Conservation (phyloP, 1,140 invertebrate genomes). For the Psix sp. region DNA sequence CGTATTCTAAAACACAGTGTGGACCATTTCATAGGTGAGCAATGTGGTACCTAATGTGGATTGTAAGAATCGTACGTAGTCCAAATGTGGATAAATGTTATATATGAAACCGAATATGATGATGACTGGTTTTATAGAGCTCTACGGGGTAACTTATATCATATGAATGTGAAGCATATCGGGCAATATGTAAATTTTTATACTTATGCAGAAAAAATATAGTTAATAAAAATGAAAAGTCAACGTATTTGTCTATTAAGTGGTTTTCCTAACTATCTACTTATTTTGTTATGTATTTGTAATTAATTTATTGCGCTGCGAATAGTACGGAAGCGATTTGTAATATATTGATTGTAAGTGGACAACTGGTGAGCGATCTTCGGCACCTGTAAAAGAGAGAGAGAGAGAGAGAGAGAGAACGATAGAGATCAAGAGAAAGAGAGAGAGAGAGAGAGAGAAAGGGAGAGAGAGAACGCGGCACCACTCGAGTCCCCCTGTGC, state of each 20-base stretch:
- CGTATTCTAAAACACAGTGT: neutral
- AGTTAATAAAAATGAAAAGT: neutral
- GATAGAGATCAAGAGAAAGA: neutral
- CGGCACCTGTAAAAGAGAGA: neutral
- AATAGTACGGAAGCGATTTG: neutral
- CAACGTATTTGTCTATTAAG: slow-evolving; percentile 19
- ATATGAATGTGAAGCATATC: no score
- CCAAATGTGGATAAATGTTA: no score
- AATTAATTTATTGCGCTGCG: slow-evolving; percentile 28
- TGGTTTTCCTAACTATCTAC: slow-evolving; percentile 12
- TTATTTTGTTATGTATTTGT: slow-evolving; percentile 17
- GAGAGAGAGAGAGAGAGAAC: neutral
- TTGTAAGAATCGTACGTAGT: no score
- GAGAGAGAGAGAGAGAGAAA: no score
- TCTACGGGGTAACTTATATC: no score
- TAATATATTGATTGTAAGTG: slow-evolving; percentile 8
- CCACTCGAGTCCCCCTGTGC: slow-evolving; percentile 50
- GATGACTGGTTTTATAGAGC: no score
- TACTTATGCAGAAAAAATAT: no score
- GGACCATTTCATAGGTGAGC: neutral
- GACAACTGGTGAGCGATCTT: neutral
- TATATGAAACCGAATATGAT: no score
- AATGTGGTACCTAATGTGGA: no score
- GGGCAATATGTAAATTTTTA: no score
- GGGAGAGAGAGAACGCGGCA: slow-evolving; percentile 1